phyloP scores from a whole-genome alignment of 2,797 vertebrate genomes.

The Helarctos malayanus region DNA sequence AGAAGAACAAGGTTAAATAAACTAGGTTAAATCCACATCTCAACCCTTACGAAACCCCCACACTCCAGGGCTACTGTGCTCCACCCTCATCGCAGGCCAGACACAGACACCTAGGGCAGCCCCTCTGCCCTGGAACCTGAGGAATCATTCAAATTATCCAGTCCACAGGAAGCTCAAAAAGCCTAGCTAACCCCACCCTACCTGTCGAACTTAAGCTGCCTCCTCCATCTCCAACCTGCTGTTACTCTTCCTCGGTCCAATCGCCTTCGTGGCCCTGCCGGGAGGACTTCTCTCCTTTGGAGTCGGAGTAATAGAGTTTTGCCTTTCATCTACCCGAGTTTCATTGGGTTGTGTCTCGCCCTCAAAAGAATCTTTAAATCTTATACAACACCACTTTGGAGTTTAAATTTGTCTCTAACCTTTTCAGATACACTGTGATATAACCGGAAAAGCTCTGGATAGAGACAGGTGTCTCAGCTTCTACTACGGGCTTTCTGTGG shows the following conservation, averaged over 20 bases:
- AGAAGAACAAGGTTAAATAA: not conserved
- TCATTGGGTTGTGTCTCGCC: slow-evolving; percentile 51
- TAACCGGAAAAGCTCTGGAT: slow-evolving; percentile 57
- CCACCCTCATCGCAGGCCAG: not conserved
- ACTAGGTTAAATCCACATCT: not conserved
- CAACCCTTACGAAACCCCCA: not conserved
- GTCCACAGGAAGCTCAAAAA: not conserved
- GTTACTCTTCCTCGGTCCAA: not conserved
- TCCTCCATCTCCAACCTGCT: not conserved
- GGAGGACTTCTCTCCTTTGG: not conserved
- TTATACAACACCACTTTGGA: slow-evolving; percentile 56
- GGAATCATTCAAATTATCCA: not conserved
- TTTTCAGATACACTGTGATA: slow-evolving; percentile 67
- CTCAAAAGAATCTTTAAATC: slow-evolving; percentile 67
- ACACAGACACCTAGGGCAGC: not conserved
- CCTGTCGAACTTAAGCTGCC: not conserved
- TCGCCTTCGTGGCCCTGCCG: not conserved
- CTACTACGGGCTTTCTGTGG: not conserved
- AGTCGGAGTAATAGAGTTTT: slow-evolving; percentile 14
- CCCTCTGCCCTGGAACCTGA: not conserved
- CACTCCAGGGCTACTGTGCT: too few relatives aligned
- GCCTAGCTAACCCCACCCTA: not conserved
- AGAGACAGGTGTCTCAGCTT: not conserved
- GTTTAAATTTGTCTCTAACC: slow-evolving; percentile 73
- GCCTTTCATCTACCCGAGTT: slow-evolving; percentile 49